A percentile compares a stretch with the other conserved stretches of the same genome.
Conservation (phyloP, 2,113 vertebrate species). For the Rutilus rutilus region DNA sequence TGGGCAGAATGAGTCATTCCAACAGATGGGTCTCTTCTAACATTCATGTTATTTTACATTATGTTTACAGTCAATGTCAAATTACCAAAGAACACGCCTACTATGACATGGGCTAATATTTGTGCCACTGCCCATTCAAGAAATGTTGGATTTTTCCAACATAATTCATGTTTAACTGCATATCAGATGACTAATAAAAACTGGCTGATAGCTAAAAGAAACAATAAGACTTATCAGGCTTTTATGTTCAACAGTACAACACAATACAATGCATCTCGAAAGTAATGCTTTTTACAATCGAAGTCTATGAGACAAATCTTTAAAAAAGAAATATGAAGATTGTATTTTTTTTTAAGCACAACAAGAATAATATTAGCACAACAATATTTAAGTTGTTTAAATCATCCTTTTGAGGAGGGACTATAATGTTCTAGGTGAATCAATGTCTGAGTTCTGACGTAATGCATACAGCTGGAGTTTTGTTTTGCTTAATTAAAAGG, state of each 20-base stretch:
- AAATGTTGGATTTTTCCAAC: background rate
- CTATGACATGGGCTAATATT: slow-evolving; percentile 7
- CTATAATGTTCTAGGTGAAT: background rate
- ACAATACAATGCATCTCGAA: background rate
- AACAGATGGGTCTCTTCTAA: slow-evolving; percentile 33
- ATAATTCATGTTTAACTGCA: slow-evolving; percentile 11
- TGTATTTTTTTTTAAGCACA: background rate
- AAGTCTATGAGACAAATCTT: background rate
- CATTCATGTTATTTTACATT: slow-evolving; percentile 28
- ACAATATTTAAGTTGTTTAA: background rate
- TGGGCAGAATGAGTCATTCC: slow-evolving; percentile 35
- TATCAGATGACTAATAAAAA: slow-evolving; percentile 6
- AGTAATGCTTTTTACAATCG: background rate
- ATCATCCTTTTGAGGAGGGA: background rate
- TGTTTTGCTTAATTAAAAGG: background rate
- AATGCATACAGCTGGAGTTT: background rate
- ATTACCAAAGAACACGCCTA: slow-evolving; percentile 24
- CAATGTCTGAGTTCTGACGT: background rate
- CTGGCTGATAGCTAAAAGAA: slow-evolving; percentile 1
- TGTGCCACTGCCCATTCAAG: background rate
- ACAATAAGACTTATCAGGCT: background rate
- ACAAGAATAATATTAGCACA: background rate
- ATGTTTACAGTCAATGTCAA: slow-evolving; percentile 32
- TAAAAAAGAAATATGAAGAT: background rate
- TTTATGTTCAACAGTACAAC: background rate